phyloP scores from a whole-genome alignment of 2,113 vertebrate genomes.

The Alligator mississippiensis region DNA sequence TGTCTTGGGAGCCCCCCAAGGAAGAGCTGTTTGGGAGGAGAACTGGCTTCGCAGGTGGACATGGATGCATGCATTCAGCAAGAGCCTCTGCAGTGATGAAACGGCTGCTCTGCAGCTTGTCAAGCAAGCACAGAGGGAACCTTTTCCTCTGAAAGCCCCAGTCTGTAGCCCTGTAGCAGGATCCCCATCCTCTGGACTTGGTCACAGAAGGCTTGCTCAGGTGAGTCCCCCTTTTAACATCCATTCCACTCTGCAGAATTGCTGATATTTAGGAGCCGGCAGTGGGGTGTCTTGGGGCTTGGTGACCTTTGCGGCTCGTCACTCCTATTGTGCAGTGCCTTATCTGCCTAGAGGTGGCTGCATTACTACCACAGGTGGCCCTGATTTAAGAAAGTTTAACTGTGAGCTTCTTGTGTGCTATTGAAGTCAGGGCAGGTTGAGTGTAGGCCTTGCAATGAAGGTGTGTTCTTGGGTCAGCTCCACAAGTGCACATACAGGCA shows the following conservation, averaged over 20 bases:
- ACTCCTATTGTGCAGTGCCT: neutral
- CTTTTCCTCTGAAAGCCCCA: no score
- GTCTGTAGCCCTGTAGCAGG: no score
- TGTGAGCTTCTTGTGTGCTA: neutral
- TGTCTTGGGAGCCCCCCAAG: no score
- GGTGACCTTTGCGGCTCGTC: no score
- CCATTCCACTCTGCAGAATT: neutral
- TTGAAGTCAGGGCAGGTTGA: neutral
- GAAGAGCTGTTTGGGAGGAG: no score
- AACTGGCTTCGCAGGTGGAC: no score
- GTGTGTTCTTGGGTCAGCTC: neutral
- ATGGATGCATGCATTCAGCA: no score
- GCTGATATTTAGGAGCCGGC: neutral
- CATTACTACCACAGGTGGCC: neutral
- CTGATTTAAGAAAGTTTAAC: neutral
- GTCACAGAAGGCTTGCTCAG: conserved; percentile 2
- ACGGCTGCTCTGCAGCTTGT: no score
- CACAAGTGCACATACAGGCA: no score
- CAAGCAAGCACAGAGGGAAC: no score
- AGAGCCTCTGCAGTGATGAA: no score
- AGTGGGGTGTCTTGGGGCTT: no score
- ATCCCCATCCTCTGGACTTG: neutral
- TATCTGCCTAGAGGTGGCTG: neutral
- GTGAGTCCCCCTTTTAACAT: conserved; percentile 16
- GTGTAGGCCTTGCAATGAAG: neutral